A percentile compares a stretch with the other conserved stretches of the same genome.
Evolutionary conservation across 2,888 invertebrate species (phyloP).

Genomic region (Synergus japonicus): DNA sequence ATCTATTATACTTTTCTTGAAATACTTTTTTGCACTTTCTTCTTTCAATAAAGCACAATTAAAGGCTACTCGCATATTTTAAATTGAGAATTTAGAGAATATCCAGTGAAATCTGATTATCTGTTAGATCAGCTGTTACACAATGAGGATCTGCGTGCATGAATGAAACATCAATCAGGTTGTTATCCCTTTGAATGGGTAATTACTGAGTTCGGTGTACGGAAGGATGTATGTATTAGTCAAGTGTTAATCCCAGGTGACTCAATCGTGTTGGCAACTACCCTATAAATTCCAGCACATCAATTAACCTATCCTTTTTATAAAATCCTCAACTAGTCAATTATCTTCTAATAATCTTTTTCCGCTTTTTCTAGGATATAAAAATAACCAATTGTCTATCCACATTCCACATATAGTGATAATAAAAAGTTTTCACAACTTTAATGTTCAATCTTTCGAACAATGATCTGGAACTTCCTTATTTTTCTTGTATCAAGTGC

Average conservation of each 20-base stretch:
- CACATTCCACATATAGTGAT: background rate
- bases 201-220: slow-evolving; percentile 7
- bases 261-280: slow-evolving; percentile 1
- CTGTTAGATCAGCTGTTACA: background rate
- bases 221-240: slow-evolving; percentile 8
- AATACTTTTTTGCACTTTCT: too few species aligned
- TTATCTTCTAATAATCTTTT: background rate
- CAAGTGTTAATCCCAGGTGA: slow-evolving; percentile 8
- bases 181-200: slow-evolving; percentile 20
- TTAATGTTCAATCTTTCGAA: background rate
- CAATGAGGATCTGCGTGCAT: background rate
- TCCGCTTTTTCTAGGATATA: background rate
- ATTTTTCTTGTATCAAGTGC: background rate
- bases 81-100: background rate
- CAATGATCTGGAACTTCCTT: slow-evolving; percentile 6
- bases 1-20: too few species aligned
- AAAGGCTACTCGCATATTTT: background rate
- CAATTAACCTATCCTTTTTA: too few species aligned
- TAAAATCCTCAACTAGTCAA: background rate
- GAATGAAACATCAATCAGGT: slow-evolving; percentile 29
- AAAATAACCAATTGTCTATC: background rate
- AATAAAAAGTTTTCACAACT: background rate
- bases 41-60: too few species aligned
- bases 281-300: slow-evolving; percentile 1
- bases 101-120: slow-evolving; percentile 16